These are phyloP conservation scores for Papilio demoleus DNA, from an alignment of 2,888 invertebrate species.

Conservation along the genomic window DNA sequence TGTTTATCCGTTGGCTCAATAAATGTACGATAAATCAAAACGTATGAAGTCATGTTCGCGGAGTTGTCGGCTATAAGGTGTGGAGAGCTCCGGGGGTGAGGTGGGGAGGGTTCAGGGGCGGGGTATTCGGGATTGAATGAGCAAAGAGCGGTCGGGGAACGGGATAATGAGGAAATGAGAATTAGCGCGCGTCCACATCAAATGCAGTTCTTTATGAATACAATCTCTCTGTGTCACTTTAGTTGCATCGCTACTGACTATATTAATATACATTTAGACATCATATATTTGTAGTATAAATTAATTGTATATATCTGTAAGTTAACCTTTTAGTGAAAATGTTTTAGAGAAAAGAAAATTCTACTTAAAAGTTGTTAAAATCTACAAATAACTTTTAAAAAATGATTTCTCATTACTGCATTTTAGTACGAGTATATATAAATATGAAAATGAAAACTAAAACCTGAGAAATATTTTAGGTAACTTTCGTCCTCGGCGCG, in stretches of 20 bases:
- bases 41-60: slow-evolving; percentile 73
- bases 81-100: slow-evolving; percentile 49
- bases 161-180: slow-evolving; percentile 81
- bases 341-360: no score
- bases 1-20: slow-evolving; percentile 63
- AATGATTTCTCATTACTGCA: no score
- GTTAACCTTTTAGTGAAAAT: no score
- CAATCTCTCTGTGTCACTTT: slow-evolving; percentile 50
- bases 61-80: slow-evolving; percentile 54
- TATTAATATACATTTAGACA: background rate
- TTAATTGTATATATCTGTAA: no score
- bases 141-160: slow-evolving; percentile 65
- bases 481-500: no score
- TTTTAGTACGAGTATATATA: no score
- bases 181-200: slow-evolving; percentile 76
- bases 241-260: slow-evolving; percentile 34
- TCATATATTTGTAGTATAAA: background rate
- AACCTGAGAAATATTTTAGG: no score
- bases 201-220: slow-evolving; percentile 71
- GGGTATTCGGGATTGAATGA: slow-evolving; percentile 63
- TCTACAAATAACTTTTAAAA: no score
- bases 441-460: no score
- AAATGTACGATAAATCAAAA: slow-evolving; percentile 80
- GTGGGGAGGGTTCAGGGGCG: slow-evolving; percentile 46
- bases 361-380: no score